Evolutionary conservation across 2,888 invertebrate genomes (phyloP).

Genomic region (Agriopis marginaria): DNA sequence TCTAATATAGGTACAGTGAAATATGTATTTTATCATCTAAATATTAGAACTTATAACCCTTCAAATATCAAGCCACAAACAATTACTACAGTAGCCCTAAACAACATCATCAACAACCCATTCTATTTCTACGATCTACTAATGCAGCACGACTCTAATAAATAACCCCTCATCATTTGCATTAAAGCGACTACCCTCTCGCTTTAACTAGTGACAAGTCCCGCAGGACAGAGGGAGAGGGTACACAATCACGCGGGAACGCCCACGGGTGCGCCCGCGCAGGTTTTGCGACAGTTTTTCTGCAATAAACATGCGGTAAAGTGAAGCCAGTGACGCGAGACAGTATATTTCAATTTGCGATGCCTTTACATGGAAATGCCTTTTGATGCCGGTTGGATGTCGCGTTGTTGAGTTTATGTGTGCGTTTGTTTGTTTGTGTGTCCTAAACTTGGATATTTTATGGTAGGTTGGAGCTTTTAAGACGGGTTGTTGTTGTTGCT

Average conservation of each 20-base stretch:
- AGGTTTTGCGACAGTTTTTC: slow-evolving; percentile 69
- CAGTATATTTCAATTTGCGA: slow-evolving; percentile 57
- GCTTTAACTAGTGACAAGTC: slow-evolving; percentile 9
- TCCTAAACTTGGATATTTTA: slow-evolving; percentile 29
- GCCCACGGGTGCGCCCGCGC: slow-evolving; percentile 69
- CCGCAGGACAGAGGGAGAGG: slow-evolving; percentile 53
- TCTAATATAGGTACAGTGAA: neutral
- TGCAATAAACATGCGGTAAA: slow-evolving; percentile 63
- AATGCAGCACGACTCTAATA: slow-evolving; percentile 55
- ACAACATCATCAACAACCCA: slow-evolving; percentile 40
- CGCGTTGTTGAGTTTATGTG: slow-evolving; percentile 24
- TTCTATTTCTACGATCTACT: slow-evolving; percentile 40
- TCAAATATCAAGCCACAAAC: slow-evolving; percentile 1
- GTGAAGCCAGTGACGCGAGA: slow-evolving; percentile 57
- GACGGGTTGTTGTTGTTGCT: slow-evolving; percentile 8
- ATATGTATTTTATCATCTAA: neutral
- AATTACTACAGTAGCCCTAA: slow-evolving; percentile 31
- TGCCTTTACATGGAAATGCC: slow-evolving; percentile 45
- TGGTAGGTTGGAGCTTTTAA: slow-evolving; percentile 1
- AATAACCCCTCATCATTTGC: slow-evolving; percentile 72
- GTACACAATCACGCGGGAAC: slow-evolving; percentile 63
- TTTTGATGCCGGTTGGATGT: slow-evolving; percentile 34
- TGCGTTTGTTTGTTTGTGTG: slow-evolving; percentile 25
- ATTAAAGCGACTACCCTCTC: slow-evolving; percentile 52
- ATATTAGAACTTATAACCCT: slow-evolving; percentile 1